These are phyloP conservation scores for Vanacampus margaritifer DNA, from an alignment of 2,113 vertebrate species.

Conservation along the genomic window DNA sequence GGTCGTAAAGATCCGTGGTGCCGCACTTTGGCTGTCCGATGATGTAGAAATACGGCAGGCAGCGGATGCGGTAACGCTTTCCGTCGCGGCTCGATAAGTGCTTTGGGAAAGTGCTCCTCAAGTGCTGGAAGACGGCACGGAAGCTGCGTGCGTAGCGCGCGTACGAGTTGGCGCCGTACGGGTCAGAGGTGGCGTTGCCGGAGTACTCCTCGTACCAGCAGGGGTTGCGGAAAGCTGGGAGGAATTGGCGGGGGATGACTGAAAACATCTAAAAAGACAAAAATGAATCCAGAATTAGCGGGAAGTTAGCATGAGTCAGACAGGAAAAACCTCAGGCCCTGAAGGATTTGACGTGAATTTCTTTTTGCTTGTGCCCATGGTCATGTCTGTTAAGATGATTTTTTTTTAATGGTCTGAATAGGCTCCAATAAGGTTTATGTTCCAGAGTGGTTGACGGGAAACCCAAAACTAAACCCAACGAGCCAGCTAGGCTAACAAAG, in stretches of 20 bases:
- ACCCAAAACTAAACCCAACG: too few relatives aligned
- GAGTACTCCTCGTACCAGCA: conserved; percentile 91
- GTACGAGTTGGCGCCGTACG: conserved; percentile 87
- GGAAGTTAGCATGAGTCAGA: too few relatives aligned
- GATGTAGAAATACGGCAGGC: conserved; percentile 94
- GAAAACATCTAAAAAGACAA: conserved; percentile 85
- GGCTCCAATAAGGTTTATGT: too few relatives aligned
- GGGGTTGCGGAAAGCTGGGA: conserved; percentile 84
- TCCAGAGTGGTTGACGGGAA: too few relatives aligned
- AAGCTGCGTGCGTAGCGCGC: conserved; percentile 85
- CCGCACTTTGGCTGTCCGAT: conserved; percentile 97
- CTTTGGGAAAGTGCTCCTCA: conserved; percentile 83
- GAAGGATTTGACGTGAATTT: too few relatives aligned
- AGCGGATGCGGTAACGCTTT: conserved; percentile 83
- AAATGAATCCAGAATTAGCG: background rate
- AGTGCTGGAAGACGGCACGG: conserved; percentile 81
- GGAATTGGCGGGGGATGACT: conserved; percentile 84
- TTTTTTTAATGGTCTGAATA: too few relatives aligned
- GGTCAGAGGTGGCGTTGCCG: conserved; percentile 78
- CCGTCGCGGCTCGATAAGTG: conserved; percentile 77
- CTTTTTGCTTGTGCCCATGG: too few relatives aligned
- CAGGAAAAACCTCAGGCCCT: too few relatives aligned
- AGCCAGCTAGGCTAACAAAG: too few relatives aligned
- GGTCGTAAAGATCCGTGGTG: conserved; percentile 91
- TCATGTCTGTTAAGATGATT: too few relatives aligned